Base-by-base conservation (phyloP, 2,113 vertebrate genomes). In the Brachyhypopomus gauderio region DNA sequence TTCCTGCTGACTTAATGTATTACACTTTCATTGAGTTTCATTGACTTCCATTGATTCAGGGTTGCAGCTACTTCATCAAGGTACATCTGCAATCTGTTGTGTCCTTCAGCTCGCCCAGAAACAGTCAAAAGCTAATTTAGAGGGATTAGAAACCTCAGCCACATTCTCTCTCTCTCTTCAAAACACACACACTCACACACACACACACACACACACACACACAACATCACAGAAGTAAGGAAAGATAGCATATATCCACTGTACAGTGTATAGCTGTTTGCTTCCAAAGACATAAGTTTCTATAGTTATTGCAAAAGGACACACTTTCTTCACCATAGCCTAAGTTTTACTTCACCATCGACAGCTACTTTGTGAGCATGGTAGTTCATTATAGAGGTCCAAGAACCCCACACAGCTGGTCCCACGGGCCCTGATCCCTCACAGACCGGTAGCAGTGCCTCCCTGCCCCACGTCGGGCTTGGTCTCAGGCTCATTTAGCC, bases 81-180 rank as follows among this genome's bases (percentile, higher is more conserved):
- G 72, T 69, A 75, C 85, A 84, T 90, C 87, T 88, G 85, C 90
- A 89, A 90, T 91, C 90, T 89, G 76, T 69, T 82, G 79, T 86
- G 91, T 89, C 90, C 91, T 92, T 92, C 89, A 71, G 84, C 82
- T 87, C 83, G 84, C 86, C 89, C 83, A 88, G 84, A 81, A 81
- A 81, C 62, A 71, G 79, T 36, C 0, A 75, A 86, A 84, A 81
- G 85, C 83, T 89, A 67, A 78, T 87, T 75, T 80, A 63, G 75
- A 85, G 77, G 55, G 77, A 76, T 85, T 80, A 78, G 36, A 36
- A 48, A 77, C 77, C 56, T 48, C 14, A 71, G 20, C 56, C 55
- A 48, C 48, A 34, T 52, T 69, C 27, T 63, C 41, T 70, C 11
- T 9, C 12, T 30, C 17, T 56, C 22, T 30, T 36, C 59, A 27